A percentile compares a stretch with the other conserved stretches of the same genome.
phyloP scores from a whole-genome alignment of 1,140 invertebrate genomes.

The Sinella curviseta region DNA sequence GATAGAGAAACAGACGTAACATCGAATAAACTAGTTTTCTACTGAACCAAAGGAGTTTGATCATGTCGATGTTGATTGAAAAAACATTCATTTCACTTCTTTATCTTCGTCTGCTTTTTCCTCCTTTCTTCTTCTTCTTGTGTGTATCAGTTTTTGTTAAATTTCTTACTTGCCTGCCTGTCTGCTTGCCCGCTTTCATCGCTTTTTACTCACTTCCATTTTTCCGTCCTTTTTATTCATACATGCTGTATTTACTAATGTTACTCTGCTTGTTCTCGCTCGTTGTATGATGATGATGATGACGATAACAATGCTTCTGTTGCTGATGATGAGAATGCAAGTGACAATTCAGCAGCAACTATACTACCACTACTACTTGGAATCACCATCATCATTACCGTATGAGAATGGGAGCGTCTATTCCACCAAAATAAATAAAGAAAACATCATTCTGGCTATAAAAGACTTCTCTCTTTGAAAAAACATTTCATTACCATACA shows the following conservation, averaged over 20 bases:
- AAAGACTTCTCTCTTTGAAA: no score
- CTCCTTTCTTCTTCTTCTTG: not conserved
- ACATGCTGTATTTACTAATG: not conserved
- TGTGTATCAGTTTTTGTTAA: no score
- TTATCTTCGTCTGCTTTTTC: not conserved
- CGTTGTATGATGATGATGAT: not conserved
- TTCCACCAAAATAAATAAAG: not conserved
- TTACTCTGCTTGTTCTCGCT: not conserved
- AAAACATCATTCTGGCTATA: no score
- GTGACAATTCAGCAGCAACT: no score
- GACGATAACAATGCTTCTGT: not conserved
- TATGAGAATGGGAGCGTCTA: not conserved
- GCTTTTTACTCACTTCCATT: no score
- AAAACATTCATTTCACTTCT: constrained; percentile 7
- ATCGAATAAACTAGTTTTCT: not conserved
- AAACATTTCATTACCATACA: no score
- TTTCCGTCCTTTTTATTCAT: not conserved
- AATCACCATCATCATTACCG: not conserved
- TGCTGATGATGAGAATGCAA: not conserved
- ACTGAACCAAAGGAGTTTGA: not conserved
- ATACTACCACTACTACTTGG: no score
- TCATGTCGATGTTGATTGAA: constrained; percentile 7
- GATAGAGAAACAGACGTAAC: not conserved
- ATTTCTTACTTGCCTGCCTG: not conserved
- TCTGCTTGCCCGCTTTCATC: no score